Evolutionary conservation across 2,888 invertebrate species (phyloP).

Genomic region (Myopa testacea): DNA sequence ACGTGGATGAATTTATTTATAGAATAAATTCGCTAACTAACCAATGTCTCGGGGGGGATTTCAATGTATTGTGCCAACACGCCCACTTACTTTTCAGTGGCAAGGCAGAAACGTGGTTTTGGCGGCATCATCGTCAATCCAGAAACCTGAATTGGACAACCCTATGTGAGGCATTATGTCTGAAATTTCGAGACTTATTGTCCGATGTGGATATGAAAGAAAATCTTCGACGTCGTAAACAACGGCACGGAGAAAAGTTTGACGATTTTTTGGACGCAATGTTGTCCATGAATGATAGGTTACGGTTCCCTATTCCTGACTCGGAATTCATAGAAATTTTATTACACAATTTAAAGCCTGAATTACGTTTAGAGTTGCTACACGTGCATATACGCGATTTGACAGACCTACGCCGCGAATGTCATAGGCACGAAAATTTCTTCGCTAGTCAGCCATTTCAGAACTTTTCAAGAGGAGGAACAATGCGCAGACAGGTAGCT

Average conservation of each 20-base stretch:
- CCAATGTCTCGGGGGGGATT: slow-evolving; percentile 9
- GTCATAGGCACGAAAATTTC: background rate
- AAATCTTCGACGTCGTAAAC: slow-evolving; percentile 24
- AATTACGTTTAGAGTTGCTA: too few relatives aligned
- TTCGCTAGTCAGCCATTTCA: background rate
- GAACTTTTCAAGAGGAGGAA: background rate
- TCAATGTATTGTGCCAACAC: slow-evolving; percentile 21
- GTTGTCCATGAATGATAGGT: background rate
- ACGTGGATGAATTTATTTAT: too few relatives aligned
- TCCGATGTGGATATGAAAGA: slow-evolving; percentile 22
- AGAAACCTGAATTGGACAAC: too few relatives aligned
- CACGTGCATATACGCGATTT: background rate
- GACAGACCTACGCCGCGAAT: background rate
- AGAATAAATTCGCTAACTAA: too few relatives aligned
- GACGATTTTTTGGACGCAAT: slow-evolving; percentile 29
- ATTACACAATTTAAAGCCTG: background rate
- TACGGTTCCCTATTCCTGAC: background rate
- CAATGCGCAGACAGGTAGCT: background rate
- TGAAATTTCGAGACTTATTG: background rate
- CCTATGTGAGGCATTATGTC: too few relatives aligned
- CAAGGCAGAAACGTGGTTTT: slow-evolving; percentile 11
- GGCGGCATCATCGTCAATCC: too few relatives aligned
- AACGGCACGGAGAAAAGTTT: slow-evolving; percentile 12
- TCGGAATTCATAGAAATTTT: background rate
- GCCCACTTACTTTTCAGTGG: slow-evolving; percentile 26